These are phyloP conservation scores for Henricia sp. DNA, from an alignment of 53 echinoderm and acorn worm genomes.

Conservation along the genomic window DNA sequence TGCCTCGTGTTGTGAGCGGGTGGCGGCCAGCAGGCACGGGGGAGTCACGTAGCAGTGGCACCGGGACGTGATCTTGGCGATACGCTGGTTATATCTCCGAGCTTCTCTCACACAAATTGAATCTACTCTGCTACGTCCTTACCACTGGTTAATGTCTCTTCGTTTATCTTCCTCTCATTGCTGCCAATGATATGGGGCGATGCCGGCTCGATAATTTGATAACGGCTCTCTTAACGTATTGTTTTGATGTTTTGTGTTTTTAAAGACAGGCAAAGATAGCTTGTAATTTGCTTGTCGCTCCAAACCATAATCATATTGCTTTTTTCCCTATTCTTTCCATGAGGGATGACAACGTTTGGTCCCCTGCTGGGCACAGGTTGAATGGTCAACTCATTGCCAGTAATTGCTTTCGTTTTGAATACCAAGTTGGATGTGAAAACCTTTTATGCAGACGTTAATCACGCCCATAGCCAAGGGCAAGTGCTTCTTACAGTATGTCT, in stretches of 20 bases:
- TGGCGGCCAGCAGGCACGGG: conserved; percentile 18
- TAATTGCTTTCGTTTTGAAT: conserved; percentile 19
- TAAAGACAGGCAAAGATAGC: conserved; percentile 24
- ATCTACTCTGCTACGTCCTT: conserved; percentile 44
- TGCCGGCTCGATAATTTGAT: conserved; percentile 32
- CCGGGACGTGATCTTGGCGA: conserved; percentile 52
- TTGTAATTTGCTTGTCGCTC: conserved; percentile 47
- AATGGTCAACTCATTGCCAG: conserved; percentile 10
- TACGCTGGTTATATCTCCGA: conserved; percentile 41
- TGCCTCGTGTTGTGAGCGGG: conserved; percentile 28
- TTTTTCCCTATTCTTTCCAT: neutral
- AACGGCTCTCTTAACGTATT: conserved; percentile 42
- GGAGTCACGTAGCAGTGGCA: conserved; percentile 46
- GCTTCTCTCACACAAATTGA: conserved; percentile 41
- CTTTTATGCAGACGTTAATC: neutral
- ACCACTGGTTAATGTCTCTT: conserved; percentile 46
- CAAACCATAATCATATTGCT: conserved; percentile 20
- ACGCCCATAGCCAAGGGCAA: neutral
- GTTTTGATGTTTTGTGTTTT: conserved; percentile 43
- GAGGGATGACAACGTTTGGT: conserved; percentile 29
- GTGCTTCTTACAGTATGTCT: too few relatives aligned
- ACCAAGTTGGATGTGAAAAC: neutral
- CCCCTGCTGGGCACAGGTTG: neutral
- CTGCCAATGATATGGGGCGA: conserved; percentile 39
- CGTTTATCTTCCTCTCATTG: conserved; percentile 35